A percentile compares a stretch with the other conserved stretches of the same genome.
These are phyloP conservation scores for Allygus modestus DNA, from an alignment of 2,888 invertebrate species.

Conservation along the genomic window DNA sequence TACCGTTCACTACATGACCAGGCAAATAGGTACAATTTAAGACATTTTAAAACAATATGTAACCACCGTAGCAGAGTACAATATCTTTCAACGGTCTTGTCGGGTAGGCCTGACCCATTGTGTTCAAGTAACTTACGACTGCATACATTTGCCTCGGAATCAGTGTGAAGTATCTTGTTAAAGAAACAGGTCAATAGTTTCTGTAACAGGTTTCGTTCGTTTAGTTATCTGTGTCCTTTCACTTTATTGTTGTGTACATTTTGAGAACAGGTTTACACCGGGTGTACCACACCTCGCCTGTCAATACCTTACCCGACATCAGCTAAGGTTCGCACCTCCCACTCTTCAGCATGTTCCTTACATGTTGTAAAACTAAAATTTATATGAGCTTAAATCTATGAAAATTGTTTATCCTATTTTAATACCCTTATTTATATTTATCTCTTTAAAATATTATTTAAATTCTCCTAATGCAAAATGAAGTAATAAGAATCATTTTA, in stretches of 20 bases:
- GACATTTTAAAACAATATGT: background rate
- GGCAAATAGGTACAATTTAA: slow-evolving; percentile 1
- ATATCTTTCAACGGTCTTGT: background rate
- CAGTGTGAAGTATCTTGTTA: slow-evolving; percentile 31
- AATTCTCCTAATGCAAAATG: no score
- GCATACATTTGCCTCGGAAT: background rate
- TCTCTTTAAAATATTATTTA: no score
- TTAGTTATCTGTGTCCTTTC: slow-evolving; percentile 37
- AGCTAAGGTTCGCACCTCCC: background rate
- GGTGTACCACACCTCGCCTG: slow-evolving; percentile 13
- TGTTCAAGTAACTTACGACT: slow-evolving; percentile 1
- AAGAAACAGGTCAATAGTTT: slow-evolving; percentile 46
- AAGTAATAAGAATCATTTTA: no score
- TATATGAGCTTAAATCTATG: no score
- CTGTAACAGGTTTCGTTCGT: slow-evolving; percentile 46
- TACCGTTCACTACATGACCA: background rate
- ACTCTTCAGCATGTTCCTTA: no score
- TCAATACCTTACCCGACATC: background rate
- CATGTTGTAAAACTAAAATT: no score
- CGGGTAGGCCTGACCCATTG: background rate
- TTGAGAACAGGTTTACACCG: slow-evolving; percentile 20
- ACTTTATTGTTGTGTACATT: slow-evolving; percentile 42
- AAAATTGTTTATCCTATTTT: no score
- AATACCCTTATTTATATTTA: no score
- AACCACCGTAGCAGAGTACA: background rate